Evolutionary conservation across 2,888 invertebrate species (phyloP).

Genomic region (Dolichomitus sp.): DNA sequence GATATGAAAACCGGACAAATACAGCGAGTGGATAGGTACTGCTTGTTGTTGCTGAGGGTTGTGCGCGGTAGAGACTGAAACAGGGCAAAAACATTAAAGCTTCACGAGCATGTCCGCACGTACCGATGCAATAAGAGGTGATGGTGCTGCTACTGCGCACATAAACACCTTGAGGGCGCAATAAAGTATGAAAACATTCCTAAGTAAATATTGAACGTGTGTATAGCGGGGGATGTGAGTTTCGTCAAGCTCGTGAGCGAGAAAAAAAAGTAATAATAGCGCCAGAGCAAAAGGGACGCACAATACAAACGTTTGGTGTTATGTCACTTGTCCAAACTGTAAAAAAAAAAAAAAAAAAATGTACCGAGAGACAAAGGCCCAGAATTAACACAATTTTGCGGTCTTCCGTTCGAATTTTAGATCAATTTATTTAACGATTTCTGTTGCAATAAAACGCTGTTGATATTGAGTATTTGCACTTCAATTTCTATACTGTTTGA

Average conservation of each 20-base stretch:
- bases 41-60: constrained; percentile 18
- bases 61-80: constrained; percentile 11
- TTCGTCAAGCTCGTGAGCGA: constrained; percentile 9
- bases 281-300: not conserved
- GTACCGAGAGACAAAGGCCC: not conserved
- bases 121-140: constrained; percentile 58
- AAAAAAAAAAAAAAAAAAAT: too few relatives aligned
- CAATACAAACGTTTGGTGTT: not conserved
- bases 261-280: constrained; percentile 17
- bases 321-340: constrained; percentile 35
- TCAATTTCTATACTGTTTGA: not conserved
- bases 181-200: constrained; percentile 68
- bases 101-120: constrained; percentile 35
- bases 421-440: constrained; percentile 30
- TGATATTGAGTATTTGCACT: constrained; percentile 10
- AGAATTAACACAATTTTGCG: constrained; percentile 1
- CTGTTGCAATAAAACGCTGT: not conserved
- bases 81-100: constrained; percentile 12
- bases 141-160: constrained; percentile 38
- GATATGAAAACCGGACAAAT: constrained; percentile 63
- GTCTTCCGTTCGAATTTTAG: not conserved
- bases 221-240: constrained; percentile 18
- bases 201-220: constrained; percentile 64
- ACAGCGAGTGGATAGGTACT: constrained; percentile 13
- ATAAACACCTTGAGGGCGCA: constrained; percentile 68